Base-by-base conservation (phyloP, 2,888 invertebrate genomes). In the Drosophila subsilvestris region DNA sequence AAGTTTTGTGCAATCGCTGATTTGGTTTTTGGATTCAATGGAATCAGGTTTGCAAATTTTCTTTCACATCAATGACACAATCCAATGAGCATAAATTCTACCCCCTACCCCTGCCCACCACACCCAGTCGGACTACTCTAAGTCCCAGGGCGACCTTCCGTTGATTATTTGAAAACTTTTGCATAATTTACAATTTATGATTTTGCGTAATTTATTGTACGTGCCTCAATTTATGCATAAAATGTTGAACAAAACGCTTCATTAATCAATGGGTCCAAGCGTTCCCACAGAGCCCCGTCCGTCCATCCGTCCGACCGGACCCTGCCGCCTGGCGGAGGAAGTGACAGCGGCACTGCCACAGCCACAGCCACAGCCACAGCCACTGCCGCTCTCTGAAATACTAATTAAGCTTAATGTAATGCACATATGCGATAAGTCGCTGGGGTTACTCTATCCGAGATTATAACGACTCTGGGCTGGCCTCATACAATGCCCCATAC, bases 361-460 rank as follows among this genome's bases (percentile, higher is more conserved):
- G 55, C 10, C 42, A 4, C 29, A 12, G 50, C 3, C 9, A 18
- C 32, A 43, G 12, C 12, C 6, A 22, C 48, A 43, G n/a, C 27
- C 25, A 32, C 8, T 20, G 10, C 29, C 54, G 29, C 45, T 53
- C 37, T 50, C 60, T 62, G 59, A 80, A 82, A 78, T 70, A 81
- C 82, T 87, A 83, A 83, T 83, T 83, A 83, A 87, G 83, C 86
- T 81, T 83, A 83, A 83, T 87, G 88, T 79, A 83, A 83, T 87
- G 82, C 83, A 83, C 86, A 83, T 85, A 87, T 73, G 82, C 82
- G 88, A 85, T 82, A 82, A 85, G 86, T 85, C 77, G 77, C 25
- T 77, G 68, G 77, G 65, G 68, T 67, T 66, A 56, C 56, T 32
- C 82, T 85, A 79, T 70, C 67, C 73, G 70, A 87, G 82, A 82